Percentiles rank a stretch among this genome's conserved stretches.
Evolutionary conservation across 2,888 invertebrate species (phyloP).

Genomic region (Acheta domesticus): DNA sequence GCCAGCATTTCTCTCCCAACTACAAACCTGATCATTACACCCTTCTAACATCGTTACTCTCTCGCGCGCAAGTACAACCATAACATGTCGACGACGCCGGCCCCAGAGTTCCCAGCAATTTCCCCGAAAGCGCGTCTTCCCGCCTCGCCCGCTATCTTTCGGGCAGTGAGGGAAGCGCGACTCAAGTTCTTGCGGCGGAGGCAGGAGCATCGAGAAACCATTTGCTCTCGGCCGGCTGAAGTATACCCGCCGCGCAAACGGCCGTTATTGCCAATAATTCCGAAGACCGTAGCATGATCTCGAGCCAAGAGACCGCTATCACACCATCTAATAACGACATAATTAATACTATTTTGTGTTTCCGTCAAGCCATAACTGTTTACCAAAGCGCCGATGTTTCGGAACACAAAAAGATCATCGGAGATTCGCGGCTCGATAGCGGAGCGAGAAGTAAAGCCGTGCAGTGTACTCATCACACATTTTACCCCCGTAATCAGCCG

Average conservation of each 20-base stretch:
- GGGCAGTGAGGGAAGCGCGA: neutral
- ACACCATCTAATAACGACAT: neutral
- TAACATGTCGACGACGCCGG: too few species aligned
- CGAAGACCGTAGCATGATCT: neutral
- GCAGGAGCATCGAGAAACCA: neutral
- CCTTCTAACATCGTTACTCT: too few species aligned
- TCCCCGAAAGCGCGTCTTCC: neutral
- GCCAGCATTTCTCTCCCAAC: too few species aligned
- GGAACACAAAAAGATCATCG: slow-evolving; percentile 18
- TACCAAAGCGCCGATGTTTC: neutral
- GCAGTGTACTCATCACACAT: neutral
- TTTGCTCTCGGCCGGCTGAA: neutral
- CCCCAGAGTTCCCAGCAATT: neutral
- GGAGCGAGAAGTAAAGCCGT: neutral
- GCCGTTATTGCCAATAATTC: neutral
- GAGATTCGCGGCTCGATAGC: neutral
- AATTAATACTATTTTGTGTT: slow-evolving; percentile 18
- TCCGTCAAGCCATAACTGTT: slow-evolving; percentile 18
- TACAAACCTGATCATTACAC: too few species aligned
- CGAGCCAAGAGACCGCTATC: neutral
- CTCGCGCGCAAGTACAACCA: too few species aligned
- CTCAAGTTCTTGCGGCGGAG: neutral
- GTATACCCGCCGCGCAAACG: neutral
- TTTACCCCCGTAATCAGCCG: neutral
- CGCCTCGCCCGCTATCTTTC: neutral